Conservation (phyloP, 2,888 invertebrate species). For the Morpho deidamia region DNA sequence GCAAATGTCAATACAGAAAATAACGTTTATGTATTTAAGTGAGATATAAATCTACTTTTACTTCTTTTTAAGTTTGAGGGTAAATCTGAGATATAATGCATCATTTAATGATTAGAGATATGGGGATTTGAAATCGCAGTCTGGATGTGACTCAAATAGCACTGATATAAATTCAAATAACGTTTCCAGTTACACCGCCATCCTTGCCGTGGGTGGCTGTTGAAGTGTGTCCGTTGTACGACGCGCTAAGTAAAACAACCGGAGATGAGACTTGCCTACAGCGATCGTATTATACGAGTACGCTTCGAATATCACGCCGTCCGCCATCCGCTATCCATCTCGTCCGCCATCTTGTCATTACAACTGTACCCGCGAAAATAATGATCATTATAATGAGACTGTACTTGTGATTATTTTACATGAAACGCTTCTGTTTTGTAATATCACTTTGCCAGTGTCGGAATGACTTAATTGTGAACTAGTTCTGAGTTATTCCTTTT, state of each 20-base stretch:
- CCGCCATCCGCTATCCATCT: slow-evolving; percentile 2
- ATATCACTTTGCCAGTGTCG: neutral
- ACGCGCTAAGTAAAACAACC: slow-evolving; percentile 21
- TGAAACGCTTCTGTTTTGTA: slow-evolving; percentile 3
- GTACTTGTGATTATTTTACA: slow-evolving; percentile 17
- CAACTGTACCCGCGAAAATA: slow-evolving; percentile 18
- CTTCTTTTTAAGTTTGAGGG: no score
- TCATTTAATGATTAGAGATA: neutral
- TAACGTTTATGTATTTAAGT: no score
- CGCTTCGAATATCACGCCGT: slow-evolving; percentile 12
- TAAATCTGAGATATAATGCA: no score
- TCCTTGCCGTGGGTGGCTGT: slow-evolving; percentile 28
- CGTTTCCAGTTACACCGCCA: slow-evolving; percentile 20
- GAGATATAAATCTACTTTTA: no score
- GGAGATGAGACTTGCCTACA: slow-evolving; percentile 23
- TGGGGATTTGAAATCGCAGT: neutral
- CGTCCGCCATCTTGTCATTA: slow-evolving; percentile 19
- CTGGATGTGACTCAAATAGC: slow-evolving; percentile 8
- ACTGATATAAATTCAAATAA: slow-evolving; percentile 11
- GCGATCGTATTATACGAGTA: slow-evolving; percentile 11
- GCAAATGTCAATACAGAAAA: no score
- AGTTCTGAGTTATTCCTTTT: neutral
- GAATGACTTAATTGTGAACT: neutral
- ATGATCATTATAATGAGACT: slow-evolving; percentile 18
- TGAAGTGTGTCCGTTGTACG: slow-evolving; percentile 45